phyloP scores from a whole-genome alignment of 2,888 invertebrate species.

The Antheraea yamamai region DNA sequence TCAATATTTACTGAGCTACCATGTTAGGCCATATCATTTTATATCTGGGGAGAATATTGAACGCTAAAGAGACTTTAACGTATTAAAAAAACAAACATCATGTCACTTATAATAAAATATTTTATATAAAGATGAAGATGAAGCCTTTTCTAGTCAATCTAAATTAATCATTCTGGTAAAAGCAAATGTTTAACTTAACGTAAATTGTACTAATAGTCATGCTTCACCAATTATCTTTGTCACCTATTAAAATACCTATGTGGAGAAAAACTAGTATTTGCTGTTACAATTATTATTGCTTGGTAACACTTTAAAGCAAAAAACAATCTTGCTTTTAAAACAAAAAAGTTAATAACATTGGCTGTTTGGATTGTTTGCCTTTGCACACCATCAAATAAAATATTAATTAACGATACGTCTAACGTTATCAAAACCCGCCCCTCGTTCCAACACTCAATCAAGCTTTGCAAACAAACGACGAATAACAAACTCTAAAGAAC shows the following conservation, averaged over 20 bases:
- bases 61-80: no score
- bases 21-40: no score
- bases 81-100: no score
- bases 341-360: neutral
- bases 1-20: no score
- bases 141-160: no score
- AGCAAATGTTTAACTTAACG: neutral
- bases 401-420: conserved; percentile 13
- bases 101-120: no score
- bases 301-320: neutral
- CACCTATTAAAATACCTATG: no score
- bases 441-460: conserved; percentile 17
- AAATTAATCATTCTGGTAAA: neutral
- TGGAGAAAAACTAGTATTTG: neutral
- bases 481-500: conserved; percentile 18
- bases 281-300: neutral
- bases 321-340: neutral
- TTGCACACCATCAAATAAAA: neutral
- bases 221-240: no score
- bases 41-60: no score
- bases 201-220: neutral
- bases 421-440: conserved; percentile 17
- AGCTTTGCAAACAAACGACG: conserved; percentile 17
- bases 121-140: no score
- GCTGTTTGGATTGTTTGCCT: neutral